Percentiles rank a stretch among this genome's conserved stretches.
Evolutionary conservation across 2,888 invertebrate genomes (phyloP).

Genomic region (Microctonus hyperodae): DNA sequence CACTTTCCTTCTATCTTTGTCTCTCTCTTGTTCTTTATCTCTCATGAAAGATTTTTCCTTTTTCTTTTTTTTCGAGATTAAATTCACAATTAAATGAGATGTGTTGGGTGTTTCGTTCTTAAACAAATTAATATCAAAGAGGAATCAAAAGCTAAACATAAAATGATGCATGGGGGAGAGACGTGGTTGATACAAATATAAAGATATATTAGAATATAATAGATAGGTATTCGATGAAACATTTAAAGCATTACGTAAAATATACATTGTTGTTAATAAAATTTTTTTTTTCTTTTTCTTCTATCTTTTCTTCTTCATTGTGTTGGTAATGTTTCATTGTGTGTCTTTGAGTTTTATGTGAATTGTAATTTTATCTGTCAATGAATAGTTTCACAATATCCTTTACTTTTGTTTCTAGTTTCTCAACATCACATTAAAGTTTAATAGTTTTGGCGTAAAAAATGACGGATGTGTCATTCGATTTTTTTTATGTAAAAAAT

Average conservation of each 20-base stretch:
- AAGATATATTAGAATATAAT: conserved; percentile 59
- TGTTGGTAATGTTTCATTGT: not conserved
- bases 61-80: no score
- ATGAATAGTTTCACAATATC: no score
- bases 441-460: no score
- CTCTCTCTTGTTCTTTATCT: not conserved
- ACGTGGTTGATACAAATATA: conserved; percentile 59
- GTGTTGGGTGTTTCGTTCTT: not conserved
- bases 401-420: no score
- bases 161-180: conserved; percentile 35
- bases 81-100: no score
- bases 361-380: not conserved
- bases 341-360: not conserved
- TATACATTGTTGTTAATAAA: conserved; percentile 54
- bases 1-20: not conserved
- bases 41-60: not conserved
- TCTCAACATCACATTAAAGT: no score
- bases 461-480: no score
- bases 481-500: not conserved
- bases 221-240: conserved; percentile 60
- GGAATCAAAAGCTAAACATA: conserved; percentile 28
- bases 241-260: conserved; percentile 62
- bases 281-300: conserved; percentile 31
- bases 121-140: not conserved
- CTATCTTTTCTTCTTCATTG: not conserved